A percentile compares a stretch with the other conserved stretches of the same genome.
phyloP scores from a whole-genome alignment of 2,113 vertebrate genomes.

The Lota lota region DNA sequence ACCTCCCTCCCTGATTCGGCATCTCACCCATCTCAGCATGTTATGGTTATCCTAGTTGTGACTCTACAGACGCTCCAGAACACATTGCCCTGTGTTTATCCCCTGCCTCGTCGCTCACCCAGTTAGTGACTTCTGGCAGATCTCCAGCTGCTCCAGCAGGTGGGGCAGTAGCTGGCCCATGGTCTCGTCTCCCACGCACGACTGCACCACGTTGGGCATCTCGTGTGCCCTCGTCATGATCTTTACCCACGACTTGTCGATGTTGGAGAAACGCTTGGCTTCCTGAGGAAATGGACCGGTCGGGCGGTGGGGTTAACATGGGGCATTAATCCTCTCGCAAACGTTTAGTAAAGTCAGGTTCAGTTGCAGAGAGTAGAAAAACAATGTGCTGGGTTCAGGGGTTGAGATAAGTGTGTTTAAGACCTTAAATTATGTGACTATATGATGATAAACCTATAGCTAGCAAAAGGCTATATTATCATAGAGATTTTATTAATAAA shows the following conservation, averaged over 20 bases:
- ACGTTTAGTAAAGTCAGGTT: no score
- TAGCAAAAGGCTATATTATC: background rate
- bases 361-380: no score
- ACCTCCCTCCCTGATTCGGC: background rate
- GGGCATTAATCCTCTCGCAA: no score
- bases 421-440: no score
- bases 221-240: constrained; percentile 93
- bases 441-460: no score
- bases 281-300: constrained; percentile 71
- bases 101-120: constrained; percentile 74
- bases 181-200: constrained; percentile 91
- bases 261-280: constrained; percentile 94
- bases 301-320: background rate
- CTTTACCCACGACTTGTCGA: constrained; percentile 97
- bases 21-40: no score
- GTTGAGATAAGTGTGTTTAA: no score
- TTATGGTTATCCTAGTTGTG: no score
- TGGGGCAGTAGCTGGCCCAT: constrained; percentile 93
- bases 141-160: constrained; percentile 91
- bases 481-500: background rate
- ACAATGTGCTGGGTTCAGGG: no score
- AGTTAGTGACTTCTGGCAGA: constrained; percentile 96
- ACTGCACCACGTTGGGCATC: constrained; percentile 89
- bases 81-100: background rate
- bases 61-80: no score